phyloP scores from a whole-genome alignment of 64 coral and sea anemone species.

The Dendronephthya gigantea region DNA sequence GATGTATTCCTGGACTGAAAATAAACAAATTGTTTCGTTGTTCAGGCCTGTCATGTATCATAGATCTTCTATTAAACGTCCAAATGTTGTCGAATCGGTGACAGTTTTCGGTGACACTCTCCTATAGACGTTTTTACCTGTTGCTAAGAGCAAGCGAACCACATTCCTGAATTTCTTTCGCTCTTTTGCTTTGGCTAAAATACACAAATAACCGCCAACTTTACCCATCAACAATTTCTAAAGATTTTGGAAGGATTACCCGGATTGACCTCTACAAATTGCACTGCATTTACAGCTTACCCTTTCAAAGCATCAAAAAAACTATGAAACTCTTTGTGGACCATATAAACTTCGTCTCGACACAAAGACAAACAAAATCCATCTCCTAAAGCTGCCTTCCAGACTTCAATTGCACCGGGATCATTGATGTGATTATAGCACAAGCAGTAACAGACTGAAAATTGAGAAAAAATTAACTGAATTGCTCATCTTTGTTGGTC shows the following conservation, averaged over 20 bases:
- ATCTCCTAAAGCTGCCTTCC: conserved; percentile 79
- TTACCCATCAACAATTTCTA: background rate
- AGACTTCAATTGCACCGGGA: conserved; percentile 76
- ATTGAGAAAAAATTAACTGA: background rate
- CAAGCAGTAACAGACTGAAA: conserved; percentile 73
- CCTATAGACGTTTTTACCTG: conserved; percentile 32
- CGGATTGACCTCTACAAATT: background rate
- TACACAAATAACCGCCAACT: background rate
- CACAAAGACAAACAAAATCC: conserved; percentile 71
- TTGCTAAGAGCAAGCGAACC: conserved; percentile 35
- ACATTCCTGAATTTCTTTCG: conserved; percentile 82
- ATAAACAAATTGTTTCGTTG: background rate
- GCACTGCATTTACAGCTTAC: conserved; percentile 7
- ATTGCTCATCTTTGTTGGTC: background rate
- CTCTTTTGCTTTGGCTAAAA: conserved; percentile 66
- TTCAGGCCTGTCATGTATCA: background rate
- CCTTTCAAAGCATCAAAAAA: conserved; percentile 96
- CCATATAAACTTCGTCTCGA: conserved; percentile 79
- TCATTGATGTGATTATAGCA: conserved; percentile 88
- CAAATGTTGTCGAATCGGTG: no score
- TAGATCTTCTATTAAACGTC: no score
- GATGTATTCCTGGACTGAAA: conserved; percentile 56
- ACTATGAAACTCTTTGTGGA: conserved; percentile 81
- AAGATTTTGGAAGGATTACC: background rate
- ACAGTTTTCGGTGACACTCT: no score